Conservation (phyloP, 1,140 invertebrate genomes). For the Zaprionus inermis region DNA sequence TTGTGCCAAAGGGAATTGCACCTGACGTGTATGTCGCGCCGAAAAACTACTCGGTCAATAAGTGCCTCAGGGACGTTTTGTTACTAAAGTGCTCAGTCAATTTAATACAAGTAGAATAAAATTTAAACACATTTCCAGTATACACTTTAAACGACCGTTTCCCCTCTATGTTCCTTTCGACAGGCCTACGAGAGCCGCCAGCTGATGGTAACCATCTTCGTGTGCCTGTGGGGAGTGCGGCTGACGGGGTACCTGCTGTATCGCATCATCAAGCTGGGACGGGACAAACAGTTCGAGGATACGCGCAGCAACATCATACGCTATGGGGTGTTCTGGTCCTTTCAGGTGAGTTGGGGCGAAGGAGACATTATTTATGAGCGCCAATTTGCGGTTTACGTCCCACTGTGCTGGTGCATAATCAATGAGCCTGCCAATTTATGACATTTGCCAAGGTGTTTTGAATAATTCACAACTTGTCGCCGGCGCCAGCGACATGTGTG, state of each 20-base stretch:
- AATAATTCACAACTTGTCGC: slow-evolving; percentile 69
- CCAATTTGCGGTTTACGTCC: slow-evolving; percentile 24
- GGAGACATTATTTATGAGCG: not conserved
- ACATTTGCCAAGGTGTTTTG: slow-evolving; percentile 56
- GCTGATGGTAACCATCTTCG: slow-evolving; percentile 93
- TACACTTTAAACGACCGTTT: slow-evolving; percentile 6
- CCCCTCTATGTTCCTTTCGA: not conserved
- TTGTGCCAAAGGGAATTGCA: slow-evolving; percentile 24
- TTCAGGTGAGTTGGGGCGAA: slow-evolving; percentile 88
- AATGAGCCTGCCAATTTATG: slow-evolving; percentile 63
- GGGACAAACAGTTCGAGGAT: slow-evolving; percentile 95
- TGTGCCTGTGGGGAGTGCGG: slow-evolving; percentile 93
- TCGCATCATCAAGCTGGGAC: slow-evolving; percentile 94
- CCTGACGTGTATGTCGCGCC: slow-evolving; percentile 10
- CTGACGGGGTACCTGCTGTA: slow-evolving; percentile 94
- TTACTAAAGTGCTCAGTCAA: not conserved
- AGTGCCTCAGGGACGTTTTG: slow-evolving; percentile 2
- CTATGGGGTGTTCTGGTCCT: slow-evolving; percentile 96
- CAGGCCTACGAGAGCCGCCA: slow-evolving; percentile 93
- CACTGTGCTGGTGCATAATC: slow-evolving; percentile 51
- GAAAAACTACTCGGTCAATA: slow-evolving; percentile 14
- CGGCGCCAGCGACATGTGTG: slow-evolving; percentile 9
- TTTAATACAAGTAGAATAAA: not conserved
- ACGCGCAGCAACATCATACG: slow-evolving; percentile 92
- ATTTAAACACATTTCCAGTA: not conserved